Percentiles rank a stretch among this genome's conserved stretches.
phyloP scores from a whole-genome alignment of 2,888 invertebrate species.

The Ectropis crepuscularia region DNA sequence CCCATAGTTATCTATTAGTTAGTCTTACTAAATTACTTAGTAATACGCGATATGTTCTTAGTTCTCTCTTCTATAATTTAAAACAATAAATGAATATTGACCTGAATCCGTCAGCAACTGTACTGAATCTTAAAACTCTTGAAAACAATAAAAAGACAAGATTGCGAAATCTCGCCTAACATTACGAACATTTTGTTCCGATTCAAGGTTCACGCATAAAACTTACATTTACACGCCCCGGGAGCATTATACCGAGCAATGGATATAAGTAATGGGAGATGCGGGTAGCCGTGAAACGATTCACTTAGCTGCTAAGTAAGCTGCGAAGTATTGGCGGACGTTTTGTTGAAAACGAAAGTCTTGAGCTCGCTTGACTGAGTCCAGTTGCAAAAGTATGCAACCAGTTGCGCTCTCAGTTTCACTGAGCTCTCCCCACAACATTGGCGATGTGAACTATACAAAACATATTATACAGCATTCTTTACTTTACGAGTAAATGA shows the following conservation, averaged over 20 bases:
- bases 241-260: slow-evolving; percentile 25
- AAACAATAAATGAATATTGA: background rate
- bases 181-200: slow-evolving; percentile 39
- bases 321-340: slow-evolving; percentile 5
- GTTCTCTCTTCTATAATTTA: too few relatives aligned
- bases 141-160: slow-evolving; percentile 20
- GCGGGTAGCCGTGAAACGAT: slow-evolving; percentile 30
- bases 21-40: too few relatives aligned
- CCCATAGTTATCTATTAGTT: too few relatives aligned
- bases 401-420: too few relatives aligned
- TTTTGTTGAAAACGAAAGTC: slow-evolving; percentile 8
- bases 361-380: background rate
- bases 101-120: background rate
- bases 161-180: slow-evolving; percentile 36
- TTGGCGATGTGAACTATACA: too few relatives aligned
- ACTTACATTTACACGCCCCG: slow-evolving; percentile 41
- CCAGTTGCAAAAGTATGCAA: background rate
- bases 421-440: too few relatives aligned
- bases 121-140: background rate
- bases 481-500: too few relatives aligned
- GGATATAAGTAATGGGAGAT: slow-evolving; percentile 28
- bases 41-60: too few relatives aligned
- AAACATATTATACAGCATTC: too few relatives aligned
- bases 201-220: slow-evolving; percentile 42
- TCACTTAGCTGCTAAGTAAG: slow-evolving; percentile 32